These are phyloP conservation scores for Xanthostigma xanthostigma DNA, from an alignment of 2,888 invertebrate genomes.

Conservation along the genomic window DNA sequence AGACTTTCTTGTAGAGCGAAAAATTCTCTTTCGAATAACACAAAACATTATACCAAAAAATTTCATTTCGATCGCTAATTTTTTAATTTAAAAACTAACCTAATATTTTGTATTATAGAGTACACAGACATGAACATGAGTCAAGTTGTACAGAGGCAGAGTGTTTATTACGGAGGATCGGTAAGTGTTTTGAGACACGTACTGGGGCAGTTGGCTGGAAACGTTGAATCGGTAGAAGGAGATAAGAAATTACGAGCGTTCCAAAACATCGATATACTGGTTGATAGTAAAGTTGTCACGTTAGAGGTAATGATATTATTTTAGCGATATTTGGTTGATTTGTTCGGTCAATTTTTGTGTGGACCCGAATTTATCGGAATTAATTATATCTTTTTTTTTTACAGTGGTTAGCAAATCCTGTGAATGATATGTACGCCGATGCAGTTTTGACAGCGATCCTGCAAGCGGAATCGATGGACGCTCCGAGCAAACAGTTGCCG, in stretches of 20 bases:
- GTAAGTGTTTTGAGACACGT: slow-evolving; percentile 56
- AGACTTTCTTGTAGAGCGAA: no score
- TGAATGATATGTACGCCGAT: slow-evolving; percentile 97
- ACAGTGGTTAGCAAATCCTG: slow-evolving; percentile 85
- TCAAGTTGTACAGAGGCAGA: slow-evolving; percentile 82
- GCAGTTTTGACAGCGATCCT: slow-evolving; percentile 79
- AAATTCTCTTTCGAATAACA: no score
- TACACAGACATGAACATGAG: slow-evolving; percentile 95
- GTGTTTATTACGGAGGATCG: slow-evolving; percentile 73
- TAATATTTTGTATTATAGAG: slow-evolving; percentile 40
- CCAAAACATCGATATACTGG: slow-evolving; percentile 62
- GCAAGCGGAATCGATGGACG: slow-evolving; percentile 59
- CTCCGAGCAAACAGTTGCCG: slow-evolving; percentile 42
- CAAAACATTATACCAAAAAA: no score
- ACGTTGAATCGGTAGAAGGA: slow-evolving; percentile 48
- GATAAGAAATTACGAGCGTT: slow-evolving; percentile 70
- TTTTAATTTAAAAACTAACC: no score
- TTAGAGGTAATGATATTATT: slow-evolving; percentile 46
- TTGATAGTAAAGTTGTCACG: slow-evolving; percentile 69
- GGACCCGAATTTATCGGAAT: background rate
- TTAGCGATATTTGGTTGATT: background rate
- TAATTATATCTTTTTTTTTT: slow-evolving; percentile 15
- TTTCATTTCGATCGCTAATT: no score
- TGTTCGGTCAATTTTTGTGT: background rate
- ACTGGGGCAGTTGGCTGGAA: slow-evolving; percentile 62